phyloP scores from a whole-genome alignment of 2,888 invertebrate species.

The Drosophila sordidapex region DNA sequence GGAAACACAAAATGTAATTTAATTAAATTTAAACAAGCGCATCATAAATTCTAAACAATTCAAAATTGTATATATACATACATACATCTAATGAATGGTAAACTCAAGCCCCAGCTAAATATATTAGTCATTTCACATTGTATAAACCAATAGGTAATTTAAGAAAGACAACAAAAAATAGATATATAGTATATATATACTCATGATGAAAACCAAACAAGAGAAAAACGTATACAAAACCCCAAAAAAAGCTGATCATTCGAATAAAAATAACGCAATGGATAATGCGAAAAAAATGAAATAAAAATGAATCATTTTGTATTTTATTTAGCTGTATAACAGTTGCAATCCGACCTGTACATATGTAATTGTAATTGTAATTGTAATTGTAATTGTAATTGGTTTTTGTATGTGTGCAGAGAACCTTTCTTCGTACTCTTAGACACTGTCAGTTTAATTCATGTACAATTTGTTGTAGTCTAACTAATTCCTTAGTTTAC shows the following conservation, averaged over 20 bases:
- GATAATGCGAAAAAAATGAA: slow-evolving; percentile 39
- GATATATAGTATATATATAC: slow-evolving; percentile 16
- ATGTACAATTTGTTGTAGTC: slow-evolving; percentile 56
- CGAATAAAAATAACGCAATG: slow-evolving; percentile 40
- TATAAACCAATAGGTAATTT: slow-evolving; percentile 58
- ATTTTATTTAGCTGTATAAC: slow-evolving; percentile 59
- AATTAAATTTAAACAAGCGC: slow-evolving; percentile 66
- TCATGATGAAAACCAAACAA: slow-evolving; percentile 34
- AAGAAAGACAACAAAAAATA: slow-evolving; percentile 21
- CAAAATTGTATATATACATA: slow-evolving; percentile 55
- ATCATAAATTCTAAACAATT: slow-evolving; percentile 58
- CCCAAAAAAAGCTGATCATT: slow-evolving; percentile 34
- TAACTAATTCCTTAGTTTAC: slow-evolving; percentile 49
- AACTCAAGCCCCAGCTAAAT: slow-evolving; percentile 28
- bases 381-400: slow-evolving; percentile 44
- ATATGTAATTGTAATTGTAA: slow-evolving; percentile 40
- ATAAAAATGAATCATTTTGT: slow-evolving; percentile 44
- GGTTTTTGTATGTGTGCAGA: slow-evolving; percentile 62
- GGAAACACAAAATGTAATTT: slow-evolving; percentile 62
- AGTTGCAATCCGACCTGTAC: slow-evolving; percentile 57
- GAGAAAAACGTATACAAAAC: slow-evolving; percentile 18
- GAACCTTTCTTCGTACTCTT: slow-evolving; percentile 53
- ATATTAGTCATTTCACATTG: slow-evolving; percentile 58
- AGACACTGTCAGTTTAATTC: slow-evolving; percentile 48
- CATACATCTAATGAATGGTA: slow-evolving; percentile 38